These are phyloP conservation scores for Zaprionus gabonicus DNA, from an alignment of 1,140 invertebrate genomes.

Conservation along the genomic window DNA sequence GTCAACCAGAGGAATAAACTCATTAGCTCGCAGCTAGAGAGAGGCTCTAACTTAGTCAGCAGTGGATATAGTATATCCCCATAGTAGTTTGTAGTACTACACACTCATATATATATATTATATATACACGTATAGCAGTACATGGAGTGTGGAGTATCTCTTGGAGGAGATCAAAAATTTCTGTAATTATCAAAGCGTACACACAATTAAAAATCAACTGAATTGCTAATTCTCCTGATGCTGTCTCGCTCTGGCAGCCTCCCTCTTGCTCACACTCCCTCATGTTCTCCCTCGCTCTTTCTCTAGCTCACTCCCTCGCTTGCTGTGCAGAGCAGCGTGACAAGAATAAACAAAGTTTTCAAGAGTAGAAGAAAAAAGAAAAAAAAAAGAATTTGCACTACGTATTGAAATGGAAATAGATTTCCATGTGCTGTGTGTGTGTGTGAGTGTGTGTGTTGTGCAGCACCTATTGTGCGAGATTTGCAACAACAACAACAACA, in stretches of 20 bases:
- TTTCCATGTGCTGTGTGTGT: conserved; percentile 16
- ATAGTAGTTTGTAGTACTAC: not conserved
- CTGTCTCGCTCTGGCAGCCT: not conserved
- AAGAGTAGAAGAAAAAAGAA: conserved; percentile 30
- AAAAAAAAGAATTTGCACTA: conserved; percentile 41
- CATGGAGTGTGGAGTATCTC: not conserved
- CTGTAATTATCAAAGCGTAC: conserved; percentile 30
- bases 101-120: not conserved
- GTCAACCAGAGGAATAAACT: conserved; percentile 26
- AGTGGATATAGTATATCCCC: not conserved
- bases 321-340: conserved; percentile 74
- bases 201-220: conserved; percentile 24
- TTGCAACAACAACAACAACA: conserved; percentile 52
- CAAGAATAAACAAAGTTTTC: conserved; percentile 67
- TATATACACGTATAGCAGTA: not conserved
- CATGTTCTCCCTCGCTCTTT: not conserved
- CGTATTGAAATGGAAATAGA: conserved; percentile 79
- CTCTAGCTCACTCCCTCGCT: not conserved
- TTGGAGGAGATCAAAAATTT: conserved; percentile 20
- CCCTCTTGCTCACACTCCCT: not conserved
- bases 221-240: conserved; percentile 35
- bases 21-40: conserved; percentile 22
- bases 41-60: not conserved
- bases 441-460: conserved; percentile 20
- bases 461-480: conserved; percentile 42